Evolutionary conservation across 2,888 invertebrate genomes (phyloP), one percentile per base, ranked within the genome.

Genomic region (Xiphydria camelus): DNA sequence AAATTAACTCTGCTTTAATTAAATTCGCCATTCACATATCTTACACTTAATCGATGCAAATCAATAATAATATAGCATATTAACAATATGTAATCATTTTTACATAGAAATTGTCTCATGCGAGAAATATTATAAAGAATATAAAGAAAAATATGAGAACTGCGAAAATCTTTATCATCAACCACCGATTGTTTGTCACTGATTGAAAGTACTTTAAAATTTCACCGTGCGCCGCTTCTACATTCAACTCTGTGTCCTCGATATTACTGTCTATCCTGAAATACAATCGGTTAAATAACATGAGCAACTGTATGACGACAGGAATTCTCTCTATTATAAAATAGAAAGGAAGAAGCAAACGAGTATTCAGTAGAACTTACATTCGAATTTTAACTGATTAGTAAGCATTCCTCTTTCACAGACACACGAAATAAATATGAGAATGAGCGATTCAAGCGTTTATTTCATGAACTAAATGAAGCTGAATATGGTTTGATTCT

Each of bases 161-260:
- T 41, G 91, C 98, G 79, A 99, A 99, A 59, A 99, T 88, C 82
- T 99, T 99, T 63, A 99, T 91, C 96, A 99, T 99, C 21, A 99
- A 82, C 89, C 97, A 98, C 64, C 99, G 85, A 79, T 99, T 99
- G 52, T 93, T 93, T 10, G 96, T 92, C 23, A 99, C 91, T 43
- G 90, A 91, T 76, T 94, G 94, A 76, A 99, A 99, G 79, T 99
- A 99, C 77, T 93, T 96, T 63, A 99, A 82, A 61, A 99, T 92
- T 80, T 99, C 96, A 48, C 90, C 83, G 72, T 99, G 99, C 2
- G 98, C 99, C 36, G 95, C 94, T 78, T 97, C 97, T 33, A 99
- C 94, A 79, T 99, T 98, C 71, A 98, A 76, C 74, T 92, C 91
- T 1, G 98, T 88, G 73, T 96, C 94, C 73, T 94, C 91, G 43